phyloP scores from a whole-genome alignment of 1,140 invertebrate species.

The Panagrolaimus sp. region DNA sequence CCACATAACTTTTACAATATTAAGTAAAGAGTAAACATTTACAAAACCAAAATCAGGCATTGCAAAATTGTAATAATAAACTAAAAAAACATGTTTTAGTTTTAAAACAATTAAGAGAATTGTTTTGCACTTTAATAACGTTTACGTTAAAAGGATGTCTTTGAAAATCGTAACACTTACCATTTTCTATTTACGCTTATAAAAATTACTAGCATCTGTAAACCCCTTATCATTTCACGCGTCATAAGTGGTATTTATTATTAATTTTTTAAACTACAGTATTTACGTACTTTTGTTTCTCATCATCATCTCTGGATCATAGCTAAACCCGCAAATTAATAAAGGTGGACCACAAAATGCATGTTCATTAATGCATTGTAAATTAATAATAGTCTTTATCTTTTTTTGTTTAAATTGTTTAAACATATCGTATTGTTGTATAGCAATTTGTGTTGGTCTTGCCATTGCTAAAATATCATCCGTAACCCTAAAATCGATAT shows the following conservation, averaged over 20 bases:
- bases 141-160: too few species aligned
- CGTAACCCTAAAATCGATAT: constrained; percentile 29
- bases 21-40: constrained; percentile 22
- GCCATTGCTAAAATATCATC: constrained; percentile 46
- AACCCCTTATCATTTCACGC: too few species aligned
- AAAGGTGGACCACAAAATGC: constrained; percentile 42
- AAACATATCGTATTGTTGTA: constrained; percentile 35
- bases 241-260: too few species aligned
- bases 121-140: too few species aligned
- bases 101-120: too few species aligned
- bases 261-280: too few species aligned
- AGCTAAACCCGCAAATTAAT: constrained; percentile 36
- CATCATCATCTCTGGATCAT: constrained; percentile 45
- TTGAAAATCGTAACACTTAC: too few species aligned
- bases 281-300: constrained; percentile 30
- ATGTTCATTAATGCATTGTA: constrained; percentile 39
- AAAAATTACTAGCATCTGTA: too few species aligned
- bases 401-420: constrained; percentile 34
- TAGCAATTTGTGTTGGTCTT: constrained; percentile 30
- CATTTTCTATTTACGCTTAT: too few species aligned
- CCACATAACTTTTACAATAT: constrained; percentile 44
- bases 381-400: constrained; percentile 36
- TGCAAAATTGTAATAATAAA: constrained; percentile 48
- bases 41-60: constrained; percentile 40
- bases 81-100: too few species aligned